phyloP scores from a whole-genome alignment of 2,888 invertebrate species.

The Rhamphomyia laevipes region DNA sequence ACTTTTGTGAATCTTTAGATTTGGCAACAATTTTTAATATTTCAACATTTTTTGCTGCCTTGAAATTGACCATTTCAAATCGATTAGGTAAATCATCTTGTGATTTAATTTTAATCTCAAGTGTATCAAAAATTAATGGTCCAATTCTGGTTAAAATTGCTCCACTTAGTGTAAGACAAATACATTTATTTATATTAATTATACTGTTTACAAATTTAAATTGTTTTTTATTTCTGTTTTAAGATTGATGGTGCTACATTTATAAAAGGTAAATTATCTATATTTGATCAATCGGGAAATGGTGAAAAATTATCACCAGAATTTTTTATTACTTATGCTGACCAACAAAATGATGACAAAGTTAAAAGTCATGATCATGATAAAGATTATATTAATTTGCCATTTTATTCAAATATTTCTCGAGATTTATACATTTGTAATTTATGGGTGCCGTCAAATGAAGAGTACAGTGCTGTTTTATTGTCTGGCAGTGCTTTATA shows the following conservation, averaged over 20 bases:
- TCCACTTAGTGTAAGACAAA: constrained; percentile 28
- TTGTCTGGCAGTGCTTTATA: constrained; percentile 33
- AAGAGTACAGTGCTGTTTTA: constrained; percentile 24
- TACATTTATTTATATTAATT: not conserved
- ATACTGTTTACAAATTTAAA: constrained; percentile 1
- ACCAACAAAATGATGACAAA: constrained; percentile 5
- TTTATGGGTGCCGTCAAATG: constrained; percentile 22
- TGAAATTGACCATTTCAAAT: constrained; percentile 31
- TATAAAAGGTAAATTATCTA: constrained; percentile 18
- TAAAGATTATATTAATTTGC: constrained; percentile 17
- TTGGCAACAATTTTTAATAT: constrained; percentile 31
- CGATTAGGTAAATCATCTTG: constrained; percentile 27
- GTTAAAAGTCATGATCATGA: not conserved
- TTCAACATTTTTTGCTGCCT: constrained; percentile 29
- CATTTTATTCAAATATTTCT: constrained; percentile 27
- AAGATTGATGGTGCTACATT: constrained; percentile 29
- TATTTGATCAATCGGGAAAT: constrained; percentile 12
- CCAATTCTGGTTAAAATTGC: constrained; percentile 22
- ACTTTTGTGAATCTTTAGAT: constrained; percentile 27
- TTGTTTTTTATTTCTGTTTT: constrained; percentile 2
- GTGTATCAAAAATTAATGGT: not conserved
- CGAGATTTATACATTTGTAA: constrained; percentile 30
- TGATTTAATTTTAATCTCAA: constrained; percentile 22
- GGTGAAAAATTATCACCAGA: constrained; percentile 19
- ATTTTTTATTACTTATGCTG: constrained; percentile 21